Percentiles rank a stretch among this genome's conserved stretches.
Evolutionary conservation across 2,113 vertebrate species (phyloP).

Genomic region (Saccopteryx bilineata): DNA sequence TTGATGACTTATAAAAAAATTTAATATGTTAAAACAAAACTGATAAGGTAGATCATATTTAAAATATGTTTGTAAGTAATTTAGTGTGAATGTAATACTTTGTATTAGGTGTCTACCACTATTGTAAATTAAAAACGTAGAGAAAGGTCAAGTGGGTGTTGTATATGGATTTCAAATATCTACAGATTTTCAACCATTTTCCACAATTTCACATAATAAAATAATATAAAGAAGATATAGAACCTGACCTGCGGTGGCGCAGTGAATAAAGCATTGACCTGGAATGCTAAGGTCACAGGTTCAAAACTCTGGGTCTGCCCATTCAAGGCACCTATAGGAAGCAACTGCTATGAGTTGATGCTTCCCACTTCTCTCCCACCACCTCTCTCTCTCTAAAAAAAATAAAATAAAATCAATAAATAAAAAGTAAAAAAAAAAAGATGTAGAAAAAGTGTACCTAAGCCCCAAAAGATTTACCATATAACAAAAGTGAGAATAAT

Average conservation of each 20-base stretch:
- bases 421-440: background rate
- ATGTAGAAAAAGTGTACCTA: background rate
- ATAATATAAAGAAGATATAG: background rate
- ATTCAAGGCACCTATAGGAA: no score
- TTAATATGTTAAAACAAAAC: constrained; percentile 28
- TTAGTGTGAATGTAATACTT: background rate
- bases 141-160: background rate
- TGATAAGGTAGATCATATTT: background rate
- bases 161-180: background rate
- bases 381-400: no score
- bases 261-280: no score
- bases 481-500: background rate
- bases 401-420: no score
- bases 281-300: no score
- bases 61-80: constrained; percentile 1
- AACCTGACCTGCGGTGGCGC: no score
- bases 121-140: background rate
- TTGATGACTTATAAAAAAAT: constrained; percentile 35
- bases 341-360: no score
- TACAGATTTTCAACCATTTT: background rate
- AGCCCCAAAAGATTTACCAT: background rate
- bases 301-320: no score
- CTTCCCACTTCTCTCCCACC: no score
- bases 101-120: background rate
- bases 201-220: background rate